These are phyloP conservation scores for Holacanthus passer DNA, from an alignment of 2,113 vertebrate genomes.

Conservation along the genomic window DNA sequence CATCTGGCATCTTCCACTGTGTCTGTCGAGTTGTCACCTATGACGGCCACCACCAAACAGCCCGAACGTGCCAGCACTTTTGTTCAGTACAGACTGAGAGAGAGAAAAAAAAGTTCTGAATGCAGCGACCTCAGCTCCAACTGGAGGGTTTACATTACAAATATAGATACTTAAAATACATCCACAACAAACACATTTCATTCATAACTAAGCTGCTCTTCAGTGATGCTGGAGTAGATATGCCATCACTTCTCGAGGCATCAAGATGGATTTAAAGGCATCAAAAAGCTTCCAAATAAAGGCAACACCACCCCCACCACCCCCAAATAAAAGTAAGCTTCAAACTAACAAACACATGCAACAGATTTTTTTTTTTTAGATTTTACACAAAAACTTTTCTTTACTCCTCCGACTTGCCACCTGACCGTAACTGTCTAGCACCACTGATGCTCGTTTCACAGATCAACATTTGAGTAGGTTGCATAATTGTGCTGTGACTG, in stretches of 20 bases:
- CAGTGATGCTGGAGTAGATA: background rate
- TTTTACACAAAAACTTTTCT: conserved; percentile 4
- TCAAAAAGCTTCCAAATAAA: background rate
- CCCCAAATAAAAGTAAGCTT: background rate
- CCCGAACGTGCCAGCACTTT: conserved; percentile 16
- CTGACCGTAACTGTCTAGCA: conserved; percentile 21
- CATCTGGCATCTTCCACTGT: conserved; percentile 80
- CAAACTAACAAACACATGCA: background rate
- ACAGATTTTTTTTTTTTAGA: background rate
- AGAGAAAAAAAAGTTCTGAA: background rate
- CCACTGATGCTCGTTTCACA: conserved; percentile 41
- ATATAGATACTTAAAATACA: background rate
- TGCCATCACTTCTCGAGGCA: background rate
- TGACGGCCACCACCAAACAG: conserved; percentile 29
- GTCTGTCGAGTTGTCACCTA: conserved; percentile 82
- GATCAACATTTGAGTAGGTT: conserved; percentile 17
- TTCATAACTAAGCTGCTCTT: background rate
- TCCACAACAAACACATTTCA: background rate
- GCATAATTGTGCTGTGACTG: conserved; percentile 12
- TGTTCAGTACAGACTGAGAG: conserved; percentile 1
- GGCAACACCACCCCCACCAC: no score
- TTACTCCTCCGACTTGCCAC: background rate
- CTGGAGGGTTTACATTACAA: background rate
- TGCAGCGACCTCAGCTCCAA: conserved; percentile 3
- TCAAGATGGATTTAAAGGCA: background rate